Base-by-base conservation (phyloP, 30 jellyfish, hydroid and myxozoan genomes). In the Catostylus mosaicus region DNA sequence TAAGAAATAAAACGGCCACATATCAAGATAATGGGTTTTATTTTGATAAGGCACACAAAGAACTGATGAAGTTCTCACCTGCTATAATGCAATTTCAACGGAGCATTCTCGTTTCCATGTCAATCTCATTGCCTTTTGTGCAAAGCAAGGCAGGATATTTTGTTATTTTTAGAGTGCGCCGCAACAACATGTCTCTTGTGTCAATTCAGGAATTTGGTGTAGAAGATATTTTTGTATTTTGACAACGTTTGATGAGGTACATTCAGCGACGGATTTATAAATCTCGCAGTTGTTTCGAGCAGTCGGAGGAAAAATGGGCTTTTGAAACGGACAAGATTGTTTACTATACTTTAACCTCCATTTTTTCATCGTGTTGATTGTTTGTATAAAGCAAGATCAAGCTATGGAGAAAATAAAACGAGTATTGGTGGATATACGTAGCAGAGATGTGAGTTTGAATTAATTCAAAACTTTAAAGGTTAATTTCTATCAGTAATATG, bases 11-110 rank as follows among this genome's bases (percentile, higher is more conserved):
- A 36, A 32, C 65, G 64, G 62, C 80, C 80, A 8, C 78, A 66
- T 33, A 1, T 24, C 2, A 23, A 68, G 80, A 68, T 68, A 68
- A 68, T 23, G 36, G 80, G 36, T 68, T 26, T 30, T 22, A 46
- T 68, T 43, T 68, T 30, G 80, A 68, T 68, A 68, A 68, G 14
- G 26, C 64, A 7, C 30, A 68, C 62, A 38, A 68, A 68, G 80
- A 37, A 11, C 45, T 30, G 16, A 16, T 7, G 9, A 3, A 37
- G 37, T 59, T 59, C 71, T 68, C 80, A 68, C 80, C 80, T 68
- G 80, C 80, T 6, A 59, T 16, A 59, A 23, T 59, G 38, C 10
- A 59, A 59, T 59, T 23, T 59, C 40, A 29, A 59, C 38, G 9
- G 80, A 34, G 64, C 12, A 48, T 45, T 68, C 80, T 68, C 64